Base-by-base conservation (phyloP, 2,888 invertebrate species). In the Metellina segmentata region DNA sequence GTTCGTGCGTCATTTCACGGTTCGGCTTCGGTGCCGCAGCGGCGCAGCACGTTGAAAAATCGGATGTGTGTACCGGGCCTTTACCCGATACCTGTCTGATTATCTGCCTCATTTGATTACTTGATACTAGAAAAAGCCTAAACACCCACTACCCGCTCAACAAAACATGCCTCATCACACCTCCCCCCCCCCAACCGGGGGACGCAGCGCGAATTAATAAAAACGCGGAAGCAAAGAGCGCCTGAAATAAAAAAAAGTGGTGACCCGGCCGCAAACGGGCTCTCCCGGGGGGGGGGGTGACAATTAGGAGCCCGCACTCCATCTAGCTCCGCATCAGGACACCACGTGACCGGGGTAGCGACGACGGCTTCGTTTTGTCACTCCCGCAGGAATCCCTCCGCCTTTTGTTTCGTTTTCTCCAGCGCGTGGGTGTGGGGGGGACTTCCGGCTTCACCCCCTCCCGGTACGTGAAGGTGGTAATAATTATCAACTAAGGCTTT, bases 341-440 rank as follows among this genome's bases (percentile, higher is more conserved):
- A 70, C 79, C 87, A 87, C 87, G 87, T 87, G 87, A 87, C 87
- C n/a, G 61, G 79, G 79, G 53, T 79, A 20, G 79, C 20, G 79
- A 79, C 53, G 79, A 79, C 13, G 79, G 79, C 61, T 20, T 13
- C 77, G n/a, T 34, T 75, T 75, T 75, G 77, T 77, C 79, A 79
- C 71, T 75, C 85, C 85, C 74, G 11, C 6, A 19, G 85, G 85
- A 75, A 48, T 83, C 34, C 85, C n/a, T 16, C 49, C 8, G 69
- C 69, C 77, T 85, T 48, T 87, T 87, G 79, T 78, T 79, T 87
- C 87, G 34, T 49, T 87, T 79, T 71, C 11, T 11, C 34, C 34
- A 34, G 34, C 34, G 34, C 49, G 7, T 49, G 48, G 49, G 49
- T 48, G 77, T 0, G 79, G 52, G 13, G 71, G 70, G 34, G 48